These are phyloP conservation scores for Sthenelais limicola DNA, from an alignment of 2,888 invertebrate genomes.

Conservation along the genomic window DNA sequence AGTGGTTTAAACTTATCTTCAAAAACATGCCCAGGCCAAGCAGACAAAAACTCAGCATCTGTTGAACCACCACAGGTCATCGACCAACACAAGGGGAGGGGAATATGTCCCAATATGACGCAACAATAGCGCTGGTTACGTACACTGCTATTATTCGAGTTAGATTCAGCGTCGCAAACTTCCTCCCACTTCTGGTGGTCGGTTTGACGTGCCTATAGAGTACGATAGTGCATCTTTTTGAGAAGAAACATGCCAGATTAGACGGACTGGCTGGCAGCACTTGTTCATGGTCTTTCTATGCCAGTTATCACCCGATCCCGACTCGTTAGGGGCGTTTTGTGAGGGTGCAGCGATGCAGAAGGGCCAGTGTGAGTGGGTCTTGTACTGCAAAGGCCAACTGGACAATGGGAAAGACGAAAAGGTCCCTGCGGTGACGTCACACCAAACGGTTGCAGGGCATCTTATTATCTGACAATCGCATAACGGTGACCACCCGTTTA, in stretches of 20 bases:
- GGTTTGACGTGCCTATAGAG: too few species aligned
- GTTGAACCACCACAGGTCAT: too few species aligned
- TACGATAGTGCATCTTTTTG: too few species aligned
- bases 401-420: slow-evolving; percentile 7
- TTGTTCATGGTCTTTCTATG: slow-evolving; percentile 8
- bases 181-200: too few species aligned
- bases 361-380: neutral
- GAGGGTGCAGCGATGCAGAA: slow-evolving; percentile 5
- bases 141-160: too few species aligned
- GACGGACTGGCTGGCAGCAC: slow-evolving; percentile 16
- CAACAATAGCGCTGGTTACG: too few species aligned
- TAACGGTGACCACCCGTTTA: slow-evolving; percentile 12
- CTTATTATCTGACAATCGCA: neutral
- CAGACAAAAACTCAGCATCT: too few species aligned
- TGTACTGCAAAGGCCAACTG: neutral
- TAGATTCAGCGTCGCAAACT: too few species aligned
- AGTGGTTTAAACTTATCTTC: too few species aligned
- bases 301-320: neutral
- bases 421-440: slow-evolving; percentile 31
- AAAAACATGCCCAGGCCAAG: too few species aligned
- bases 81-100: too few species aligned
- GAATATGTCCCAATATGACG: too few species aligned
- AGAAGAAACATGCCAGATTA: slow-evolving; percentile 35
- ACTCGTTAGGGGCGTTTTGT: slow-evolving; percentile 32
- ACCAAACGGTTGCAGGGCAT: slow-evolving; percentile 24